Conservation (phyloP, 2,888 invertebrate genomes). For the Aleiodes testaceus region DNA sequence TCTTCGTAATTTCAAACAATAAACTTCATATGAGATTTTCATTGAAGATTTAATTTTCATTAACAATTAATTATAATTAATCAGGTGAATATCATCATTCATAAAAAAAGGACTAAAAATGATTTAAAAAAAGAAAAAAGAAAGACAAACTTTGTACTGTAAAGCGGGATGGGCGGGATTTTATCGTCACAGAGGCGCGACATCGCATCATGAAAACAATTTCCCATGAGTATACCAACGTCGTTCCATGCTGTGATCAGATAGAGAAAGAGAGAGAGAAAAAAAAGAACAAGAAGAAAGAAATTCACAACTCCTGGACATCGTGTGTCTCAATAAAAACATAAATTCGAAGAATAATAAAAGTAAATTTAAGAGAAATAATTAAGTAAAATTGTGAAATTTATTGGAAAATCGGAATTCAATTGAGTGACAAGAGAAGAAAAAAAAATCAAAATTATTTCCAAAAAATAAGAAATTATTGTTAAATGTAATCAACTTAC, state of each 20-base stretch:
- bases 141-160: no score
- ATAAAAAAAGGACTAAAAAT: no score
- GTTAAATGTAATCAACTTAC: constrained; percentile 28
- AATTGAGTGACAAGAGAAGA: neutral
- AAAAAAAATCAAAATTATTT: neutral
- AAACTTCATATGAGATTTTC: no score
- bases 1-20: no score
- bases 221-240: constrained; percentile 6
- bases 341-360: neutral
- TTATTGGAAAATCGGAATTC: neutral
- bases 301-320: constrained; percentile 5
- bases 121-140: no score
- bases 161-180: no score
- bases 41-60: no score
- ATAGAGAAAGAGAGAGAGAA: neutral
- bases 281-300: neutral
- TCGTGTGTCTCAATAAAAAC: constrained; percentile 9
- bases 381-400: neutral
- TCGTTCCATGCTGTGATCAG: neutral
- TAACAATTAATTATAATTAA: no score
- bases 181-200: no score
- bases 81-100: no score
- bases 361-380: neutral
- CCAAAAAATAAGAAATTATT: neutral
- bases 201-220: constrained; percentile 11